Conservation (phyloP, 2,113 vertebrate genomes). For the Brachypteracias leptosomus region DNA sequence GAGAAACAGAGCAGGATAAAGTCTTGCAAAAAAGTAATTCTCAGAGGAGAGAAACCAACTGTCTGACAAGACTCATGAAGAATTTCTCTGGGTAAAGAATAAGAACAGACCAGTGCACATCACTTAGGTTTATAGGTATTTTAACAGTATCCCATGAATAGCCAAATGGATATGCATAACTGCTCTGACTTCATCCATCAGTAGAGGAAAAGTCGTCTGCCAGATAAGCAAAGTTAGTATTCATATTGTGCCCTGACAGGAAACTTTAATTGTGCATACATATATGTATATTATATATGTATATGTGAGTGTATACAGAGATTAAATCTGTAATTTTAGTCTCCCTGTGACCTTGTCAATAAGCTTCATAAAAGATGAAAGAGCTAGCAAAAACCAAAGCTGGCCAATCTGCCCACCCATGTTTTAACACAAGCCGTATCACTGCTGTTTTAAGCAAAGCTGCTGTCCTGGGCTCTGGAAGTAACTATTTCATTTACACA, state of each 20-base stretch:
- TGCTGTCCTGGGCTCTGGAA: not conserved
- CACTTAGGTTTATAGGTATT: not conserved
- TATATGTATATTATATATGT: not conserved
- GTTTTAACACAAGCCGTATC: not conserved
- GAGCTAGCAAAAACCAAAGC: not conserved
- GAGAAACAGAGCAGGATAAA: not conserved
- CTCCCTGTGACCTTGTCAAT: not conserved
- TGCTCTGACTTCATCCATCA: not conserved
- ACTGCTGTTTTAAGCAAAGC: not conserved
- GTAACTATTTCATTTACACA: not conserved
- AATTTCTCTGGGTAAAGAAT: not conserved
- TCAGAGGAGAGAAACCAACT: not conserved
- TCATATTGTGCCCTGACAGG: not conserved
- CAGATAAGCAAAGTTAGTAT: not conserved
- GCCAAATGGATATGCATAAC: not conserved
- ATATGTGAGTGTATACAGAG: not conserved
- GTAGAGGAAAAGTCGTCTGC: not conserved
- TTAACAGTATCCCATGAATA: not conserved
- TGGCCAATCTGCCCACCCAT: not conserved
- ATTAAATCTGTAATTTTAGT: not conserved
- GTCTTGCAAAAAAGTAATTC: not conserved
- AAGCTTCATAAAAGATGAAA: not conserved
- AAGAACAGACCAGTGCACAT: not conserved
- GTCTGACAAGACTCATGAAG: not conserved
- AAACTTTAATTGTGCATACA: not conserved